Evolutionary conservation across 2,113 vertebrate species (phyloP).

Genomic region (Corythoichthys intestinalis): DNA sequence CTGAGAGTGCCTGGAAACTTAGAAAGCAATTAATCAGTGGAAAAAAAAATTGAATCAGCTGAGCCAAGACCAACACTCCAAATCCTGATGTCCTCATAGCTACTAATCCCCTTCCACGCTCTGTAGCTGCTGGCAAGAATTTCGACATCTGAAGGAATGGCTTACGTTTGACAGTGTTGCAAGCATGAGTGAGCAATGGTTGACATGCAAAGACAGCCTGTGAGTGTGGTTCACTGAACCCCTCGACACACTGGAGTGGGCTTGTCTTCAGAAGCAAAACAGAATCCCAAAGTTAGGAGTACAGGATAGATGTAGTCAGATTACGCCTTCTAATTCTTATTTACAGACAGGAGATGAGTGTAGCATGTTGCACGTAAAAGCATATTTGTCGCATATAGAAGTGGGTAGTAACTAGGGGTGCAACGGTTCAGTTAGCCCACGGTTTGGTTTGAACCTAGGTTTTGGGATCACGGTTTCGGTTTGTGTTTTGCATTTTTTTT

Average conservation of each 20-base stretch:
- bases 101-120: constrained; percentile 25
- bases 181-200: constrained; percentile 27
- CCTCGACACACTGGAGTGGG: constrained; percentile 9
- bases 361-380: background rate
- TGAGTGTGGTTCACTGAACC: constrained; percentile 27
- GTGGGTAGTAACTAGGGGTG: too few relatives aligned
- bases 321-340: background rate
- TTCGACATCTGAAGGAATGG: constrained; percentile 26
- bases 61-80: constrained; percentile 15
- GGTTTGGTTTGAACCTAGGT: too few relatives aligned
- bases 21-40: constrained; percentile 34
- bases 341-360: background rate
- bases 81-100: constrained; percentile 29
- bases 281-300: background rate
- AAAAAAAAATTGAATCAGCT: constrained; percentile 33
- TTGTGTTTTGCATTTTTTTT: too few relatives aligned
- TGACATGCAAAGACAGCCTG: constrained; percentile 41
- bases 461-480: too few relatives aligned
- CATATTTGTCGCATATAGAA: background rate
- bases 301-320: background rate
- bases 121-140: constrained; percentile 30
- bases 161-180: constrained; percentile 26
- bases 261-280: constrained; percentile 11
- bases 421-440: too few relatives aligned
- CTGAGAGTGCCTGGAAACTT: constrained; percentile 18